Base-by-base conservation (phyloP, 2,113 vertebrate species). In the Etia nguti region DNA sequence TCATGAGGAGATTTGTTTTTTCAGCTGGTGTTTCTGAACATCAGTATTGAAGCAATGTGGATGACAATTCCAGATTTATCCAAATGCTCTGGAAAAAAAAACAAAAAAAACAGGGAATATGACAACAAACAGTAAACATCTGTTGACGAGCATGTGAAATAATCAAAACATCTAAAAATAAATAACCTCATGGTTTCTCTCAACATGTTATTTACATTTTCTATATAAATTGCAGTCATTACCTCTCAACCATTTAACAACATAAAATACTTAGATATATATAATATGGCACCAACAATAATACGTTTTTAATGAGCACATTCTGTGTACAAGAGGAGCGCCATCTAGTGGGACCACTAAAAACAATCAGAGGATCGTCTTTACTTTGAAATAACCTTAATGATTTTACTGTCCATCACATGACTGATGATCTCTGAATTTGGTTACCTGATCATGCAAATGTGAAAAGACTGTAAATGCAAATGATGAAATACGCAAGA, bases 301-400 rank as follows among this genome's bases (percentile, higher is more conserved):
- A 38, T 9, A 79, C 1, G 31, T 9, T 36, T n/a, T 84, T 77
- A 41, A 52, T 52, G 3, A 1, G 11, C 10, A 31, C 50, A 24
- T 68, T 81, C 48, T 91, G 26, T 59, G 15, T 36, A 48, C 73
- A 50, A 24, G 48, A 31, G 15, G 48, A 80, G 87, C 89, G 91
- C 91, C 93, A 89, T 79, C 94, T 91, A 89, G 92, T 91, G 93
- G 88, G 8, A 4, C 31, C 43, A 59, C 29, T 81, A 48, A n/a
- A 50, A 80, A 80, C 26, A 70, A 43, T 18, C 31, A 31, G 16
- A 20, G 18, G 16, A 31, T 52, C 29, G 4, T 22, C 8, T 38
- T 48, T 60, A 4, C 12, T 18, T 68, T n/a, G 2, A 59, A 41
- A 54, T 48, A 73, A 50, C 13, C 15, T 59, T 8, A 13, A 59